Conservation (phyloP, 2,113 vertebrate species). For the Coregonus clupeaformis region DNA sequence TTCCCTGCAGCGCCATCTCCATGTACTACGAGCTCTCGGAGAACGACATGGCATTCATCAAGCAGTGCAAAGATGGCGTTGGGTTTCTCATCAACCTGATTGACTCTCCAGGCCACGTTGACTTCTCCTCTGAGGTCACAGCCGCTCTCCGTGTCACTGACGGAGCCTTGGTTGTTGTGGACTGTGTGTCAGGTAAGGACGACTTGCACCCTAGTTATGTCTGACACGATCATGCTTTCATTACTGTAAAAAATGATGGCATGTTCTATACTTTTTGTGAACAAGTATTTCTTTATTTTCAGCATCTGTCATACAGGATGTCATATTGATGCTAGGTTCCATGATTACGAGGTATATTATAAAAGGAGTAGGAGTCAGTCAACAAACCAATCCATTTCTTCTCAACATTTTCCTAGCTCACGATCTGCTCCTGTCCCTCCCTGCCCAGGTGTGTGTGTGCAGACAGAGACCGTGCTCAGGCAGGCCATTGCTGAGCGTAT, state of each 20-base stretch:
- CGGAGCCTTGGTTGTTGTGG: slow-evolving; percentile 93
- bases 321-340: not conserved
- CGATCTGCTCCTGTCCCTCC: fast-evolving
- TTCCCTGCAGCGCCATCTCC: slow-evolving; percentile 84
- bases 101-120: slow-evolving; percentile 93
- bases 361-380: too few relatives aligned
- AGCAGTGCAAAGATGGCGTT: slow-evolving; percentile 88
- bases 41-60: slow-evolving; percentile 91
- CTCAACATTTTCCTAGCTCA: not conserved
- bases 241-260: too few relatives aligned
- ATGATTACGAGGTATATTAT: not conserved
- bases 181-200: slow-evolving; percentile 91
- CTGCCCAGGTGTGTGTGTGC: slow-evolving; percentile 87
- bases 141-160: slow-evolving; percentile 95
- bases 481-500: slow-evolving; percentile 94
- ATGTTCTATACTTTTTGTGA: too few relatives aligned
- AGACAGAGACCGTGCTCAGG: slow-evolving; percentile 94
- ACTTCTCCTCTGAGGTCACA: slow-evolving; percentile 97
- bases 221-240: not conserved
- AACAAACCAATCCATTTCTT: too few relatives aligned
- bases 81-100: slow-evolving; percentile 97
- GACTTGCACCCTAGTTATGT: not conserved
- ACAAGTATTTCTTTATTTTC: too few relatives aligned
- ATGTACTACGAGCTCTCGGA: slow-evolving; percentile 87
- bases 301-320: too few relatives aligned